Percentiles rank a stretch among this genome's conserved stretches.
Conservation (phyloP, 2,888 invertebrate genomes). For the Argyra leucocephala region DNA sequence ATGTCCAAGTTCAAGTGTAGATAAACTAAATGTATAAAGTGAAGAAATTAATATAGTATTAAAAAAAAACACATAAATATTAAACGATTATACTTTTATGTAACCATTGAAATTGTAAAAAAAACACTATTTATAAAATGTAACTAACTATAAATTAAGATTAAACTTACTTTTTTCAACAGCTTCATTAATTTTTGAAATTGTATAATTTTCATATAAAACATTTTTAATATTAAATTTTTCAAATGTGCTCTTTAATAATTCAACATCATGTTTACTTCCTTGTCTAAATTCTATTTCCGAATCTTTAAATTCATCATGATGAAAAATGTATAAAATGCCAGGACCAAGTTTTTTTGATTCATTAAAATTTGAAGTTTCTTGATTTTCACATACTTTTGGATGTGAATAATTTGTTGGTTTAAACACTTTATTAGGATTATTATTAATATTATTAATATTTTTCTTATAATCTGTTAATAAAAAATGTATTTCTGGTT, state of each 20-base stretch:
- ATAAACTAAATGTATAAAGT: too few species aligned
- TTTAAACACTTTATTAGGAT: too few species aligned
- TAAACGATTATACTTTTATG: too few species aligned
- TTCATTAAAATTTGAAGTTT: neutral
- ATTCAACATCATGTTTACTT: conserved; percentile 34
- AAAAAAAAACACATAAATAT: too few species aligned
- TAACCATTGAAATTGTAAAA: too few species aligned
- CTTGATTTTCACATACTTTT: too few species aligned
- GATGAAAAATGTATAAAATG: conserved; percentile 36
- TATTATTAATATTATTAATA: too few species aligned
- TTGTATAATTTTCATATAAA: conserved; percentile 31
- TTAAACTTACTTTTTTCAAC: conserved; percentile 34
- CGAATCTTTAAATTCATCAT: conserved; percentile 34
- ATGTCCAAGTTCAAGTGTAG: too few species aligned
- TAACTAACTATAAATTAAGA: neutral
- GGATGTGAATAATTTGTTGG: too few species aligned
- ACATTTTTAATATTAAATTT: conserved; percentile 32
- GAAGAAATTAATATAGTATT: too few species aligned
- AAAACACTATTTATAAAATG: neutral
- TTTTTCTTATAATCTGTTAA: too few species aligned
- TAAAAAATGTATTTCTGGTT: neutral
- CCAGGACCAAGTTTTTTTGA: conserved; percentile 32
- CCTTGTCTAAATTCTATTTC: conserved; percentile 33
- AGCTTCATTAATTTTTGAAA: conserved; percentile 29
- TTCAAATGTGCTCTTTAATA: conserved; percentile 30